These are phyloP conservation scores for Spatulosminthurus flaviceps DNA, from an alignment of 2,888 invertebrate species.

Conservation along the genomic window DNA sequence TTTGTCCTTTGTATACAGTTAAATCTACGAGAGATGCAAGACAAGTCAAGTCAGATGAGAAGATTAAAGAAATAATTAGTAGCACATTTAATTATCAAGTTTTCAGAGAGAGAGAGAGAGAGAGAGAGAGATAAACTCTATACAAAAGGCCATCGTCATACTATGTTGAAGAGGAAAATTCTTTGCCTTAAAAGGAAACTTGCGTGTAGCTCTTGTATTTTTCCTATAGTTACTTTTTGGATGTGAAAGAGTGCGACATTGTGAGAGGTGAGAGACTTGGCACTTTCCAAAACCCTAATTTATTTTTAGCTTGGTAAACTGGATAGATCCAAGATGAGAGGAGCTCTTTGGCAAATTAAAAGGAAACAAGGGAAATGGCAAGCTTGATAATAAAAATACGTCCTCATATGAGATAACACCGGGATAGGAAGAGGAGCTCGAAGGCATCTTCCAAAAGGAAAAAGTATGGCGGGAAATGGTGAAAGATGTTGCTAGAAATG, in stretches of 20 bases:
- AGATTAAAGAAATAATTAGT: slow-evolving; percentile 8
- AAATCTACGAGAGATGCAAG: background rate
- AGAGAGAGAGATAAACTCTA: slow-evolving; percentile 1
- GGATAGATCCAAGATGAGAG: background rate
- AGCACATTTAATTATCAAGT: slow-evolving; percentile 1
- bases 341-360: background rate
- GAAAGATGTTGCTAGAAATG: too few relatives aligned
- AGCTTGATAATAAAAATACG: too few relatives aligned
- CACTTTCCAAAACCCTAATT: background rate
- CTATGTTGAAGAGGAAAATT: too few relatives aligned
- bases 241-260: too few relatives aligned
- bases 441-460: background rate
- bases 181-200: too few relatives aligned
- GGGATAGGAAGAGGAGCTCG: too few relatives aligned
- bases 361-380: background rate
- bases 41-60: background rate
- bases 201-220: too few relatives aligned
- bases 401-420: too few relatives aligned
- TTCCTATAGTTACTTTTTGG: too few relatives aligned
- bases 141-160: too few relatives aligned
- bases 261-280: background rate
- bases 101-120: background rate
- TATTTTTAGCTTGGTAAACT: background rate
- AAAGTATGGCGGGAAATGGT: background rate
- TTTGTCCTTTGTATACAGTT: too few relatives aligned